A percentile compares a stretch with the other conserved stretches of the same genome.
These are phyloP conservation scores for Drosophila prostipennis DNA, from an alignment of 2,888 invertebrate species.

Conservation along the genomic window DNA sequence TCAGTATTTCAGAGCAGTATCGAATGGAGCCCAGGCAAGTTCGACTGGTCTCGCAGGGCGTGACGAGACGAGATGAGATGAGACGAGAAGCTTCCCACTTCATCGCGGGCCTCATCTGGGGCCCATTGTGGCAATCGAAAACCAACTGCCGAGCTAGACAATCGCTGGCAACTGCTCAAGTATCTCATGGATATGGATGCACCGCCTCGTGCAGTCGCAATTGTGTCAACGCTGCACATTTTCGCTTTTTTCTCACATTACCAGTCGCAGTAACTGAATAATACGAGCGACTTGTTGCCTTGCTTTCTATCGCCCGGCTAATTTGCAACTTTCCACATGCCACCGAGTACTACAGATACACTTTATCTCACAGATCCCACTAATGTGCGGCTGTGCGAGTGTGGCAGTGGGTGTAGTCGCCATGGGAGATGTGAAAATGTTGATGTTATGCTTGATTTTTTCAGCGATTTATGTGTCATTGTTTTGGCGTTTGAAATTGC, in stretches of 20 bases:
- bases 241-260: slow-evolving; percentile 68
- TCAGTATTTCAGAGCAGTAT: slow-evolving; percentile 23
- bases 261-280: slow-evolving; percentile 52
- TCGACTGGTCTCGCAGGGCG: slow-evolving; percentile 1
- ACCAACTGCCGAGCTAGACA: slow-evolving; percentile 26
- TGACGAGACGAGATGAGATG: slow-evolving; percentile 33
- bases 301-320: slow-evolving; percentile 64
- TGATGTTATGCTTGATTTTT: slow-evolving; percentile 66
- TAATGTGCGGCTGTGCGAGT: not conserved
- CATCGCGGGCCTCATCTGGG: slow-evolving; percentile 1
- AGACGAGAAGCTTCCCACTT: slow-evolving; percentile 23
- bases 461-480: slow-evolving; percentile 69
- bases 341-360: not conserved
- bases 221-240: slow-evolving; percentile 72
- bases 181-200: slow-evolving; percentile 37
- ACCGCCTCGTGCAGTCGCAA: slow-evolving; percentile 45
- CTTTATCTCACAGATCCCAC: not conserved
- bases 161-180: slow-evolving; percentile 39
- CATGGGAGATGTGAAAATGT: slow-evolving; percentile 44
- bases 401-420: slow-evolving; percentile 16
- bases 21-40: slow-evolving; percentile 1
- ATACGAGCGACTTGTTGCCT: slow-evolving; percentile 54
- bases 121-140: slow-evolving; percentile 25
- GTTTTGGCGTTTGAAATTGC: slow-evolving; percentile 72
- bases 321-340: slow-evolving; percentile 62